Evolutionary conservation across 2,113 vertebrate genomes (phyloP).

Genomic region (Hippocampus guttulatus): DNA sequence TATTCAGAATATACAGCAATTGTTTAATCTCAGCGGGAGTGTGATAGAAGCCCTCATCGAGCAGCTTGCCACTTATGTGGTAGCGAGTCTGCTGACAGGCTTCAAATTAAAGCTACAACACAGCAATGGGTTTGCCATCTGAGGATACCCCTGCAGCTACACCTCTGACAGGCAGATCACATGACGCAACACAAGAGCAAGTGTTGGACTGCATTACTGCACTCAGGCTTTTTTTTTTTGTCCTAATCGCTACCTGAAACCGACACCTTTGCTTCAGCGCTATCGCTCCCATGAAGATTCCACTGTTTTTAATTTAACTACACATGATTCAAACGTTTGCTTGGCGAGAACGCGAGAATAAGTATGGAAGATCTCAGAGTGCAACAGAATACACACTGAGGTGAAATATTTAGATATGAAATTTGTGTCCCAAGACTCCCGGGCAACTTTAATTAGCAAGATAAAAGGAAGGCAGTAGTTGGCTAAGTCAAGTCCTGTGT

Average conservation of each 20-base stretch:
- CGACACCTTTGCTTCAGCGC: slow-evolving; percentile 18
- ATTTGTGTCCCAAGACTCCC: slow-evolving; percentile 23
- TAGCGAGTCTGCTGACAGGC: slow-evolving; percentile 30
- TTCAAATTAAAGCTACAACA: slow-evolving; percentile 50
- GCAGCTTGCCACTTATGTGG: slow-evolving; percentile 27
- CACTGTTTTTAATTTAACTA: slow-evolving; percentile 23
- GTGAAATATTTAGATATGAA: slow-evolving; percentile 51
- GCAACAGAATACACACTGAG: slow-evolving; percentile 40
- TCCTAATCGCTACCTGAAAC: slow-evolving; percentile 17
- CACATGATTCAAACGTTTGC: slow-evolving; percentile 25
- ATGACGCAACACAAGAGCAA: slow-evolving; percentile 58
- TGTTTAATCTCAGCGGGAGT: slow-evolving; percentile 44
- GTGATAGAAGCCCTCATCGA: slow-evolving; percentile 26
- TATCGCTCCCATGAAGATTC: slow-evolving; percentile 17
- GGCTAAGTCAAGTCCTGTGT: slow-evolving; percentile 27
- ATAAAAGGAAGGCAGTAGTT: slow-evolving; percentile 48
- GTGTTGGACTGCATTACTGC: slow-evolving; percentile 21
- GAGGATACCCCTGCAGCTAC: slow-evolving; percentile 43
- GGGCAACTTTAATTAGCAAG: slow-evolving; percentile 50
- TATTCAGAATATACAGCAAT: slow-evolving; percentile 9
- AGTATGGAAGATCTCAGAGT: slow-evolving; percentile 29
- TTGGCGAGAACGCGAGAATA: slow-evolving; percentile 26
- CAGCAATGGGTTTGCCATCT: slow-evolving; percentile 26
- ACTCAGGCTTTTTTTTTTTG: slow-evolving; percentile 26
- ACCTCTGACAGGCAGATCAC: slow-evolving; percentile 40